Evolutionary conservation across 2,888 invertebrate species (phyloP).

Genomic region (Chrysotoxum bicinctum): DNA sequence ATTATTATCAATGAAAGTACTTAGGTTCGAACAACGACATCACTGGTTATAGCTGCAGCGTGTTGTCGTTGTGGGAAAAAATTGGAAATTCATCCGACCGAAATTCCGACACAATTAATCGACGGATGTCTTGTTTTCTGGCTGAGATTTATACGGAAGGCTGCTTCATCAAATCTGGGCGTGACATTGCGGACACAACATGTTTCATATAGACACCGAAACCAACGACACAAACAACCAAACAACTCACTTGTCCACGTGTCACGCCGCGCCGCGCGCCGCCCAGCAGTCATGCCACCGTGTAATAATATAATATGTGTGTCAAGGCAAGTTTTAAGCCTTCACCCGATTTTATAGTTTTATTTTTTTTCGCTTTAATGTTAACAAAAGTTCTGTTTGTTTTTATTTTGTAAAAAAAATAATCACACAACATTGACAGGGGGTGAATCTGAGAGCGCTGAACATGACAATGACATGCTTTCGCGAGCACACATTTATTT

Average conservation of each 20-base stretch:
- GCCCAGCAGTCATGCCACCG: no score
- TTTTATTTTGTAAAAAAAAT: slow-evolving; percentile 15
- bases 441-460: not conserved
- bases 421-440: not conserved
- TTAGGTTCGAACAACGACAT: not conserved
- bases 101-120: slow-evolving; percentile 43
- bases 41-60: not conserved
- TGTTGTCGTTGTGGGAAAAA: not conserved
- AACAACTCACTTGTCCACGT: not conserved
- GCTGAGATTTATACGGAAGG: slow-evolving; percentile 60
- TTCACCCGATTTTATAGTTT: not conserved
- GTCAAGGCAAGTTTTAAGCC: slow-evolving; percentile 55
- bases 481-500: slow-evolving; percentile 40
- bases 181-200: slow-evolving; percentile 53
- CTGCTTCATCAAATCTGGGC: slow-evolving; percentile 60
- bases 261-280: not conserved
- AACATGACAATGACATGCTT: slow-evolving; percentile 31
- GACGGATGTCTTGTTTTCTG: slow-evolving; percentile 62
- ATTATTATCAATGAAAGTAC: no score
- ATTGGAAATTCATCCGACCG: slow-evolving; percentile 28
- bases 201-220: slow-evolving; percentile 5
- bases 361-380: slow-evolving; percentile 18
- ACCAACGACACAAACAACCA: not conserved
- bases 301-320: slow-evolving; percentile 27
- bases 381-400: slow-evolving; percentile 33